Conservation (phyloP, 2,113 vertebrate genomes). For the Pycnonotus jocosus region DNA sequence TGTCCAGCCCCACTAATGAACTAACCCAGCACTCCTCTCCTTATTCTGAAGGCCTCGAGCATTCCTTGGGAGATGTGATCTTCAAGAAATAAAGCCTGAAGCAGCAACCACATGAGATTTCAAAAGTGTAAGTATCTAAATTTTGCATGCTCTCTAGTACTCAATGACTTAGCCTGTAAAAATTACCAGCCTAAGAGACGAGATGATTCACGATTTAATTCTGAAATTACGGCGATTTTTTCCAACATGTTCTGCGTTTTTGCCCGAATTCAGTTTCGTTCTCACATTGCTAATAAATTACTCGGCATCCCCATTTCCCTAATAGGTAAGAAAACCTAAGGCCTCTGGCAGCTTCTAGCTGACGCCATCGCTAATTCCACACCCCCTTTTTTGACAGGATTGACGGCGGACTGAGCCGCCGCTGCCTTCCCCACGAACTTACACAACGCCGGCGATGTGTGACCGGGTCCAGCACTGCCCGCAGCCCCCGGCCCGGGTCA, state of each 20-base stretch:
- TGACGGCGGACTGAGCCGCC: neutral
- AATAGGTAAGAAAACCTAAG: constrained; percentile 67
- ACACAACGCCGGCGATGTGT: neutral
- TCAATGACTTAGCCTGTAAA: neutral
- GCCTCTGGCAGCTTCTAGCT: constrained; percentile 61
- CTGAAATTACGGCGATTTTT: neutral
- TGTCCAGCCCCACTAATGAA: neutral
- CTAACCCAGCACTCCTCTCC: neutral
- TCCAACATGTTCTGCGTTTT: neutral
- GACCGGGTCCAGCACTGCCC: fast-evolving
- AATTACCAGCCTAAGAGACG: neutral
- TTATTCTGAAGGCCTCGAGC: neutral
- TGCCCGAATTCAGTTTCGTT: neutral
- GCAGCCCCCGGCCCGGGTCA: neutral
- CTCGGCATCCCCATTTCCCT: constrained; percentile 57
- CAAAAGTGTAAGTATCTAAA: neutral
- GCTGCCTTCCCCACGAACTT: neutral
- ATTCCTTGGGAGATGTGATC: neutral
- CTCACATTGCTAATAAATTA: neutral
- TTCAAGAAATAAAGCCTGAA: neutral
- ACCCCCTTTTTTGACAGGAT: constrained; percentile 65
- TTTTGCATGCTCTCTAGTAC: neutral
- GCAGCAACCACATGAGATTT: neutral
- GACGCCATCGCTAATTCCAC: constrained; percentile 61
- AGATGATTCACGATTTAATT: neutral